Base-by-base conservation (phyloP, 2,888 invertebrate genomes). In the Apodemia mormo region DNA sequence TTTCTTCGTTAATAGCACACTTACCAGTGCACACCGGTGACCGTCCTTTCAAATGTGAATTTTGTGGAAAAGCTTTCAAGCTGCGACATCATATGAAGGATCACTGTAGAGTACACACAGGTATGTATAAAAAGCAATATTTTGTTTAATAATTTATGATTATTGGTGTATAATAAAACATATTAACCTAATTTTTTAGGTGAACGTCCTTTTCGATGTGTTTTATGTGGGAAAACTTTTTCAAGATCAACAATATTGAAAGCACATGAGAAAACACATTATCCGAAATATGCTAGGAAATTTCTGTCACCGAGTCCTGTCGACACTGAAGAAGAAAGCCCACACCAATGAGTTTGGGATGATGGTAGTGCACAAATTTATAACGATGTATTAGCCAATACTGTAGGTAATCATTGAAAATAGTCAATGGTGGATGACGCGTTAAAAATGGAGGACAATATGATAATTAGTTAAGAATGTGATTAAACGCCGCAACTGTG, bases 41-140 rank as follows among this genome's bases (percentile, higher is more conserved):
- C 85, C 94, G 97, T 83, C 97, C 97, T 72, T 98, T 97, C 92
- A 97, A 97, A 93, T 98, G 97, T 94, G 97, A 98, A 90, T 98
- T 97, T 94, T 98, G 98, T 92, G 97, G 97, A 76, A 98, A 98
- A 93, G 97, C 97, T 80, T 98, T 98, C 94, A 98, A 98, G 88
- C 94, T 98, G 84, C 95, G 97, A 75, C 97, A 98, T 88, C 97
- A 98, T 94, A 97, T 98, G 97, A 98, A 98, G 93, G 97, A 98
- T 94, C 98, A 98, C 88, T 97, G 97, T 94, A 96, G 97, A 83
- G 97, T 98, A 75, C 98, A 98, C 88, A 98, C 97, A 79, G 98
- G 95, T 95, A 89, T 94, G 94, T 45, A 30, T 43, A 30, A n/a
- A 43, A 43, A 12, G n/a, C 14, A 43, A 8, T 8, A 43, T 43